Evolutionary conservation across 2,797 vertebrate species (phyloP).

Genomic region (Arctocebus calabarensis): DNA sequence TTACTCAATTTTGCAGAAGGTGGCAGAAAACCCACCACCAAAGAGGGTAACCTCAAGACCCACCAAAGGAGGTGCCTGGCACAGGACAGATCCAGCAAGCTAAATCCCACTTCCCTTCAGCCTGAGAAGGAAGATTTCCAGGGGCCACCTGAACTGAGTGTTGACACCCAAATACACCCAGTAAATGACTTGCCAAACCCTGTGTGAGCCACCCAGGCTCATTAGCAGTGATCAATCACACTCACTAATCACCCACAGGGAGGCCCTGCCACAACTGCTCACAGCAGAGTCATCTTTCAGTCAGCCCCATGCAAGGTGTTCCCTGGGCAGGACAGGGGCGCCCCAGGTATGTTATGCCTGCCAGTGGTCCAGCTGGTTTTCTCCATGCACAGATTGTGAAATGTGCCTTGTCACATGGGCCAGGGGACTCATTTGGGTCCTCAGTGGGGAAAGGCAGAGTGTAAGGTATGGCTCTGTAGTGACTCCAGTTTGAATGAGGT

Average conservation of each 20-base stretch:
- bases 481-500: not conserved
- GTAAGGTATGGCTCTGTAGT: not conserved
- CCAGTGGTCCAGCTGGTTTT: conserved; percentile 50
- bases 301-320: conserved; percentile 24
- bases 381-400: conserved; percentile 31
- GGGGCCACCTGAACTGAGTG: conserved; percentile 60
- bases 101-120: conserved; percentile 1
- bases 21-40: conserved; percentile 18
- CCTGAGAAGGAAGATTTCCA: conserved; percentile 61
- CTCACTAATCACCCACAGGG: conserved; percentile 59
- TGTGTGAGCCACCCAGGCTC: conserved; percentile 67
- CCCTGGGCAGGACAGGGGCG: not conserved
- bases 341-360: not conserved
- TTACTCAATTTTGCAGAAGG: not conserved
- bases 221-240: conserved; percentile 74
- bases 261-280: conserved; percentile 48
- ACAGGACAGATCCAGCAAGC: not conserved
- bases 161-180: conserved; percentile 73
- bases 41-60: not conserved
- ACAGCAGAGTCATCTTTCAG: conserved; percentile 45
- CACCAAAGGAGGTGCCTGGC: not conserved
- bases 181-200: conserved; percentile 68
- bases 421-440: not conserved
- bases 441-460: rapidly evolving
- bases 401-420: conserved; percentile 14